Percentiles rank a stretch among this genome's conserved stretches.
Evolutionary conservation across 2,888 invertebrate species (phyloP).

Genomic region (Meganola albula): DNA sequence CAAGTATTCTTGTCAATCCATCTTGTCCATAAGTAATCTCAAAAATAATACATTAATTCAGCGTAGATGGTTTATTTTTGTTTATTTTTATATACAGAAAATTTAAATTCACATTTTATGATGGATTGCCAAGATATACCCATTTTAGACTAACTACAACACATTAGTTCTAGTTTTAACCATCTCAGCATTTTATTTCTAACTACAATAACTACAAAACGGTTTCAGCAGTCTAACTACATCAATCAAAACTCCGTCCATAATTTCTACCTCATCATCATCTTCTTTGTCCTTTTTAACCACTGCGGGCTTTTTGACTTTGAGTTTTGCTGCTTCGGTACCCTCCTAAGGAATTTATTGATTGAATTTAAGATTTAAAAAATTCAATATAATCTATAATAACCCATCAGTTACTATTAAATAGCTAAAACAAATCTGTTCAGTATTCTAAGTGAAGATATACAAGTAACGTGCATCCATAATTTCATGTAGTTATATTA

Average conservation of each 20-base stretch:
- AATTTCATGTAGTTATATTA: no score
- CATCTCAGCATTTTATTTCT: constrained; percentile 47
- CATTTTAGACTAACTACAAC: constrained; percentile 38
- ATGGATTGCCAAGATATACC: constrained; percentile 22
- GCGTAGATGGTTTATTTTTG: no score
- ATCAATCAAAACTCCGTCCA: constrained; percentile 18
- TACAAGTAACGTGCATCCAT: no score
- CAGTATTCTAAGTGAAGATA: no score
- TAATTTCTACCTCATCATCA: constrained; percentile 56
- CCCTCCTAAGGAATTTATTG: constrained; percentile 63
- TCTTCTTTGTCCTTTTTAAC: constrained; percentile 55
- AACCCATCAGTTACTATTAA: no score
- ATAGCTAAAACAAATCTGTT: no score
- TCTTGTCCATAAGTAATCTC: no score
- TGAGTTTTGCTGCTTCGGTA: constrained; percentile 65
- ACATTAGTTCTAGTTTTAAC: constrained; percentile 42
- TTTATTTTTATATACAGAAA: no score
- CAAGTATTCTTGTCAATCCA: constrained; percentile 16
- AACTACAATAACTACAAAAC: constrained; percentile 24
- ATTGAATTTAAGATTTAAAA: no score
- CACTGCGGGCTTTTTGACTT: constrained; percentile 69
- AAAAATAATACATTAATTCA: no score
- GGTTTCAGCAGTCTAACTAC: constrained; percentile 28
- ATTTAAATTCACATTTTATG: no score
- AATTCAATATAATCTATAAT: no score